Base-by-base conservation (phyloP, 1,140 invertebrate species). In the Drosophila subobscura region DNA sequence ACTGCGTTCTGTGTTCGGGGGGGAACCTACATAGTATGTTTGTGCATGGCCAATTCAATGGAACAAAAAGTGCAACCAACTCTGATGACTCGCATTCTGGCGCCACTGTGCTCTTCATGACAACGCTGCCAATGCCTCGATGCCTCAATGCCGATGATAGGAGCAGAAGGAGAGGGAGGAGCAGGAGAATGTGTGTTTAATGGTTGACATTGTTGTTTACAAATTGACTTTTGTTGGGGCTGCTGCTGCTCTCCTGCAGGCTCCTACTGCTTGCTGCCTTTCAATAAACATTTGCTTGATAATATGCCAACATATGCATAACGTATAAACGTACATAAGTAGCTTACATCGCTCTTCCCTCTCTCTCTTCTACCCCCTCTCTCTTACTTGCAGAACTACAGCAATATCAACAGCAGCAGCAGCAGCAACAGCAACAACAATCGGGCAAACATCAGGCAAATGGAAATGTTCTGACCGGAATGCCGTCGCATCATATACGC, bases 361-460 rank as follows among this genome's bases (percentile, higher is more conserved):
- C 25, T 51, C 4, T 20, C 33, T 57, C 29, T 5, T 5, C n/a
- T 29, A 6, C 16, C 14, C 10, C 46, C 70, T 45, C 10, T 33
- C 41, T 51, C 41, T 54, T 61, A 50, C 42, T 81, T 88, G 52
- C 74, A 85, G 88, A 91, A 61, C 71, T 86, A 41, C 84, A 90
- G 70, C 80, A 90, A 72, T 88, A 90, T 77, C 89, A 83, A 60
- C 61, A 68, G 45, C 71, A 73, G 33, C 61, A 64, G 42, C 76
- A 78, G 22, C 72, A 78, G 41, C 78, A 84, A 61, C 75, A 78
- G 49, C 78, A 84, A 61, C 75, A 80, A 51, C 77, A 84, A 52
- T 45, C 66, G 53, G 70, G 65, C 72, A 91, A 91, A 76, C 86
- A 90, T 74, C 89, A 90, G 57, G 75, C 86, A 8, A 91, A 91